Evolutionary conservation across 2,888 invertebrate species (phyloP).

Genomic region (Melipona beecheii): DNA sequence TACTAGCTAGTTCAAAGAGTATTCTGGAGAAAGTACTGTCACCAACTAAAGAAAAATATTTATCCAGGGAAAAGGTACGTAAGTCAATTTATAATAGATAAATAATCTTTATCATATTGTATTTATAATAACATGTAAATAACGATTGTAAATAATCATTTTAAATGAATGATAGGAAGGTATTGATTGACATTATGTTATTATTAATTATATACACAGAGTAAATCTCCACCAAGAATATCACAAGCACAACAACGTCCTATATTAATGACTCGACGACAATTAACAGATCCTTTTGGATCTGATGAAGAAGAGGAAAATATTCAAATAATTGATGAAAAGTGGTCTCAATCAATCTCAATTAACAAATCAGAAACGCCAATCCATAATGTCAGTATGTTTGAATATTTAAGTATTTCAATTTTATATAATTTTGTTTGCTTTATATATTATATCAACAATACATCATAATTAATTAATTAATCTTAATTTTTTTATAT

Average conservation of each 20-base stretch:
- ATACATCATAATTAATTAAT: too few relatives aligned
- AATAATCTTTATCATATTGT: background rate
- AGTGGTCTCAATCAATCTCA: constrained; percentile 80
- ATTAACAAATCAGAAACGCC: constrained; percentile 80
- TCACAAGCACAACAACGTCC: constrained; percentile 80
- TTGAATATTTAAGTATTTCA: constrained; percentile 40
- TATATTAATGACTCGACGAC: constrained; percentile 92
- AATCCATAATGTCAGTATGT: constrained; percentile 82
- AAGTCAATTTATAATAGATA: background rate
- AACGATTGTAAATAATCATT: constrained; percentile 1
- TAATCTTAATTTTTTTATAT: background rate
- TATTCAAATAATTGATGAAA: constrained; percentile 81
- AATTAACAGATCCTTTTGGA: constrained; percentile 95
- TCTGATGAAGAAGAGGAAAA: constrained; percentile 90
- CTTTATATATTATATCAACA: background rate
- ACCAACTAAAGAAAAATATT: constrained; percentile 89
- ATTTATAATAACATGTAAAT: background rate
- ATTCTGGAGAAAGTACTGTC: constrained; percentile 91
- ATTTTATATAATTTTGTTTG: constrained; percentile 37
- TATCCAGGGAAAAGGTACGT: constrained; percentile 83
- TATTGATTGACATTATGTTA: constrained; percentile 53
- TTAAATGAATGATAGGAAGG: constrained; percentile 29
- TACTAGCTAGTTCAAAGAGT: constrained; percentile 89
- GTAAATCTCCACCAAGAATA: constrained; percentile 83
- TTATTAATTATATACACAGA: constrained; percentile 71